Percentiles rank a stretch among this genome's conserved stretches.
Evolutionary conservation across 2,888 invertebrate genomes (phyloP).

Genomic region (Synergus gifuensis): DNA sequence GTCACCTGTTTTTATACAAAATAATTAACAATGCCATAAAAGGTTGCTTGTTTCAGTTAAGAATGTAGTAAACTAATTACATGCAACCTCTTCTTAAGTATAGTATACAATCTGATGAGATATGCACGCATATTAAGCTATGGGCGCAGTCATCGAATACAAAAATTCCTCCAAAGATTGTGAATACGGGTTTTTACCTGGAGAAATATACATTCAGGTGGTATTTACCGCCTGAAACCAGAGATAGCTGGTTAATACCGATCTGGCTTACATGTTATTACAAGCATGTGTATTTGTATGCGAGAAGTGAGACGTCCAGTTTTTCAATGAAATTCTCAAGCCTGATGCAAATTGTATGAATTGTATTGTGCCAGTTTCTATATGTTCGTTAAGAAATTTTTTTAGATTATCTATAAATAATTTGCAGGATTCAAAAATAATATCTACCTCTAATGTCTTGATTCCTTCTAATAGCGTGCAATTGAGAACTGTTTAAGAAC

Average conservation of each 20-base stretch:
- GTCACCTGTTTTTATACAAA: not conserved
- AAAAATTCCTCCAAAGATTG: conserved; percentile 15
- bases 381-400: not conserved
- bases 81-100: no score
- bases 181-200: conserved; percentile 40
- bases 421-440: no score
- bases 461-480: no score
- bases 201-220: conserved; percentile 32
- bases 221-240: conserved; percentile 59
- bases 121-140: no score
- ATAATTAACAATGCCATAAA: not conserved
- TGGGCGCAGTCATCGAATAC: not conserved
- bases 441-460: no score
- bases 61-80: not conserved
- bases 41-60: not conserved
- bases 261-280: conserved; percentile 50
- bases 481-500: no score
- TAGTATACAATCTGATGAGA: no score
- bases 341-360: not conserved
- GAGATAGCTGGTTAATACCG: conserved; percentile 59
- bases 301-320: not conserved
- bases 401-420: not conserved
- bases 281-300: conserved; percentile 16
- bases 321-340: no score
- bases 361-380: not conserved